Evolutionary conservation across 1,140 invertebrate genomes (phyloP).

Genomic region (Cotesia typhae): DNA sequence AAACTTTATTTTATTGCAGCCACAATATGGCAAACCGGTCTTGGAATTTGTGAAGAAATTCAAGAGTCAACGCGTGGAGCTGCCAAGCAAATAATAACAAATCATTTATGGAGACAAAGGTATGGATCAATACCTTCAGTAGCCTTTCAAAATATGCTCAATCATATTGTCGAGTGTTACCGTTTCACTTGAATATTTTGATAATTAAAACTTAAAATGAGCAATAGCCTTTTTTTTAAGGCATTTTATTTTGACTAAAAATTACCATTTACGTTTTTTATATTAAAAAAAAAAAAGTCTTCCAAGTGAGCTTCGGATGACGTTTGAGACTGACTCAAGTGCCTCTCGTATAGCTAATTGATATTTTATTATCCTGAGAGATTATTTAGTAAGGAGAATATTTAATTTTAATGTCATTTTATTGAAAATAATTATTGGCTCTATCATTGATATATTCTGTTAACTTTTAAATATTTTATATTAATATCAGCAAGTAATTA

Average conservation of each 20-base stretch:
- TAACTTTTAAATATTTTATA: slow-evolving; percentile 1
- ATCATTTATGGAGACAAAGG: slow-evolving; percentile 61
- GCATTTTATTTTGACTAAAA: neutral
- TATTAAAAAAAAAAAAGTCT: slow-evolving; percentile 18
- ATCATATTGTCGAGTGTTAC: slow-evolving; percentile 62
- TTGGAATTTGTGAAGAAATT: slow-evolving; percentile 62
- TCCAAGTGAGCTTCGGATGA: slow-evolving; percentile 25
- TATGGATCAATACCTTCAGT: slow-evolving; percentile 55
- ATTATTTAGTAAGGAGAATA: neutral
- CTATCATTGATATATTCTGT: neutral
- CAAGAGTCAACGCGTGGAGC: slow-evolving; percentile 56
- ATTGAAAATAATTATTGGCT: neutral
- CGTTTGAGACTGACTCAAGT: slow-evolving; percentile 35
- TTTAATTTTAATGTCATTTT: neutral
- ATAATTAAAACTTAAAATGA: neutral
- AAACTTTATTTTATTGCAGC: slow-evolving; percentile 48
- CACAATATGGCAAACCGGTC: slow-evolving; percentile 63
- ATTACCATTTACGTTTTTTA: too few species aligned
- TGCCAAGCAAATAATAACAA: slow-evolving; percentile 56
- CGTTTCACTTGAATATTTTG: slow-evolving; percentile 51
- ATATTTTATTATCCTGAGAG: slow-evolving; percentile 16
- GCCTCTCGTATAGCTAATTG: slow-evolving; percentile 8
- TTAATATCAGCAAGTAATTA: too few species aligned
- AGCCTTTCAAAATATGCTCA: slow-evolving; percentile 62
- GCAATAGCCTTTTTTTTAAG: slow-evolving; percentile 24